Evolutionary conservation across 2,113 vertebrate species (phyloP), one percentile per base, ranked within the genome.

Genomic region (Ovis canadensis): DNA sequence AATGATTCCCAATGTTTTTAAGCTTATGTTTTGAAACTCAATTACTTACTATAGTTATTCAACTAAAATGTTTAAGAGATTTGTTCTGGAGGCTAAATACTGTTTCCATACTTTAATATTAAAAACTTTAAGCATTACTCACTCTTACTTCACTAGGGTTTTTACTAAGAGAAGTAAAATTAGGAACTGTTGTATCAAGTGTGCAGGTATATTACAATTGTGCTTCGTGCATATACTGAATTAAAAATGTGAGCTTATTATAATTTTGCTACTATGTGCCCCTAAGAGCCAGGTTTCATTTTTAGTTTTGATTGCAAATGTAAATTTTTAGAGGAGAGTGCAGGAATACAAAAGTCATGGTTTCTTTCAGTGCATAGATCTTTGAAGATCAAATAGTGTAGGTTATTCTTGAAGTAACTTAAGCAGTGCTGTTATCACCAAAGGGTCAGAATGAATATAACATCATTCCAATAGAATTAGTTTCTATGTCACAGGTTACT

Each of bases 371-470:
- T 36, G 29, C 43, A 7, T 84, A 85, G 81, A 96, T 86, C 98
- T 98, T 98, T 98, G 97, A 99, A 99, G 98, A 98, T 98, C 98
- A 99, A 98, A 98, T 98, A 97, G 90, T 95, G 25, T 91, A 97
- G 97, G 94, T 97, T 98, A 97, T 92, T 97, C 97, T 95, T 94
- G 97, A 98, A 98, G 95, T 97, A 96, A 98, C 91, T 98, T 92
- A 96, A 98, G 97, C 95, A 96, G 86, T 91, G 94, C 31, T 97
- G 82, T 97, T 98, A 95, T 97, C 71, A n/a, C 93, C 94, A 60
- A 95, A 98, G 94, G 88, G 90, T 98, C 96, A 94, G 87, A 95
- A 95, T 81, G 96, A 74, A 91, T 98, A 92, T 93, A 94, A 48
- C 52, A 95, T 62, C 95, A 96, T 88, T 95, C 95, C 89, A 7